These are phyloP conservation scores for Cyanistes caeruleus DNA, from an alignment of 2,113 vertebrate genomes.

Conservation along the genomic window DNA sequence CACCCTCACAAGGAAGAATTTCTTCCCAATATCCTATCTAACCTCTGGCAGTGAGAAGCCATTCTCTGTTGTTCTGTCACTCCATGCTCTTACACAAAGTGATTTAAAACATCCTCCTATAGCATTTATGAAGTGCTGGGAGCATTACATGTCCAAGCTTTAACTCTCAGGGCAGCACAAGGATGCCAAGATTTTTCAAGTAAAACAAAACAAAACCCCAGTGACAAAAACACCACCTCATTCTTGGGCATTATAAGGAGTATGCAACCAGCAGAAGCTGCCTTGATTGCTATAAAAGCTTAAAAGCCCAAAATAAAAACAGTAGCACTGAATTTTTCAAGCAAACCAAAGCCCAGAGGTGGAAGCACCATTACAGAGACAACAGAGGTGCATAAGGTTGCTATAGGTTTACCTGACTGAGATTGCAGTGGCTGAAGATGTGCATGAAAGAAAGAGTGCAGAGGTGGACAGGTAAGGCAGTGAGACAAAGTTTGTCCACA, in stretches of 20 bases:
- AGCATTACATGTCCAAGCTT: background rate
- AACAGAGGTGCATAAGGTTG: fast-evolving
- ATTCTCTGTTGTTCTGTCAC: background rate
- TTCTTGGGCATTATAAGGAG: background rate
- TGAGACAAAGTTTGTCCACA: background rate
- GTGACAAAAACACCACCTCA: background rate
- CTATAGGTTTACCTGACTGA: background rate
- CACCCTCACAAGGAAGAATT: background rate
- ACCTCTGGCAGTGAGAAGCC: background rate
- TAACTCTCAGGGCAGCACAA: background rate
- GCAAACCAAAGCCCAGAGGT: background rate
- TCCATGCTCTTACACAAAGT: background rate
- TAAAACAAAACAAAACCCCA: background rate
- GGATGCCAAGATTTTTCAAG: background rate
- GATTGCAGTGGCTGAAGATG: background rate
- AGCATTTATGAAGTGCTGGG: background rate
- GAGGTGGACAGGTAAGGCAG: background rate
- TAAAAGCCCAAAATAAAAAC: background rate
- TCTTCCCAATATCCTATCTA: background rate
- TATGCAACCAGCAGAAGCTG: background rate
- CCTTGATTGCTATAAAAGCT: background rate
- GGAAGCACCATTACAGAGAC: background rate
- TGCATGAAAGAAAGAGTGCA: fast-evolving
- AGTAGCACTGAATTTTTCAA: background rate
- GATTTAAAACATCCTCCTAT: background rate